A percentile compares a stretch with the other conserved stretches of the same genome.
Evolutionary conservation across 2,888 invertebrate genomes (phyloP).

Genomic region (Leptura quadrifasciata): DNA sequence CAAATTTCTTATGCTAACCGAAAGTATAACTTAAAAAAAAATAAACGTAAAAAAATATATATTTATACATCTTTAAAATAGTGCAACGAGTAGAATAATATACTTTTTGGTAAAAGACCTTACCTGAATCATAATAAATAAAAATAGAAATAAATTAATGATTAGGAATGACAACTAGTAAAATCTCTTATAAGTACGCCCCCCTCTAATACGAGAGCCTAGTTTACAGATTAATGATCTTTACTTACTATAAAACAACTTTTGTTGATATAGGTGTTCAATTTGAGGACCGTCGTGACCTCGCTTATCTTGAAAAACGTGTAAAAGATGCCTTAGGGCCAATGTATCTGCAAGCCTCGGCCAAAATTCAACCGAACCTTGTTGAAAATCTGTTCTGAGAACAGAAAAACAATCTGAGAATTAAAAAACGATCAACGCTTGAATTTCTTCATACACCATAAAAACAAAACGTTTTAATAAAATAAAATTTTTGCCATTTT

Average conservation of each 20-base stretch:
- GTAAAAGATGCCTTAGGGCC: background rate
- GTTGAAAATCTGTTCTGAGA: too few relatives aligned
- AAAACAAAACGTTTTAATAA: too few relatives aligned
- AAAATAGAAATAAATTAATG: constrained; percentile 32
- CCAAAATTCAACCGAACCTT: too few relatives aligned
- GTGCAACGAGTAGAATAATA: constrained; percentile 11
- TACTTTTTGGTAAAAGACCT: constrained; percentile 12
- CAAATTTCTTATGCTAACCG: constrained; percentile 8
- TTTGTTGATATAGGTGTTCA: constrained; percentile 4
- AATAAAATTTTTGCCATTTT: too few relatives aligned
- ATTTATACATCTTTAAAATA: constrained; percentile 29
- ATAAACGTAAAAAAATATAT: constrained; percentile 36
- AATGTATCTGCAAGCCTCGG: too few relatives aligned
- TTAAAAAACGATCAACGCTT: too few relatives aligned
- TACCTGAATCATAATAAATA: constrained; percentile 38
- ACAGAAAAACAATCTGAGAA: too few relatives aligned
- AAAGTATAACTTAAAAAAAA: constrained; percentile 25
- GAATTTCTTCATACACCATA: too few relatives aligned
- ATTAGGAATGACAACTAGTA: constrained; percentile 38
- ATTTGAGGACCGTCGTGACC: background rate
- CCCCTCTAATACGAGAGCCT: constrained; percentile 8
- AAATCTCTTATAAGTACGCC: constrained; percentile 16
- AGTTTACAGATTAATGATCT: constrained; percentile 26
- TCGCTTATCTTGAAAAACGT: background rate
- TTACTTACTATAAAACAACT: constrained; percentile 30